phyloP scores from a whole-genome alignment of 2,113 vertebrate genomes.

The Anhinga rufa region DNA sequence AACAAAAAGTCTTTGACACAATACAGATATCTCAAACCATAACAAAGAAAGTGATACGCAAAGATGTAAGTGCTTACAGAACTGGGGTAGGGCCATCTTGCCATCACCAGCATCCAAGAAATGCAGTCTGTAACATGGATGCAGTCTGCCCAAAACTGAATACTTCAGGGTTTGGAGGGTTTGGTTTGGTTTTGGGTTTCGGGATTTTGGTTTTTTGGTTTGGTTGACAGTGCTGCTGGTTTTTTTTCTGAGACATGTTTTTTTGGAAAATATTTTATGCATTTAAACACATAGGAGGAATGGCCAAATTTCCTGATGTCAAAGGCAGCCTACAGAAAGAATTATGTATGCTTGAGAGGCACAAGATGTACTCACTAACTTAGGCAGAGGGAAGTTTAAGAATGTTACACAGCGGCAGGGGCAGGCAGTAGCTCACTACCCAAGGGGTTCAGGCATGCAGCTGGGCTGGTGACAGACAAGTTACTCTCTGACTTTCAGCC shows the following conservation, averaged over 20 bases:
- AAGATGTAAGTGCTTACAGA: not conserved
- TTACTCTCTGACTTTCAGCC: not conserved
- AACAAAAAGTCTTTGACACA: not conserved
- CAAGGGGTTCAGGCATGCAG: accelerated
- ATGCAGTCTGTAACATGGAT: not conserved
- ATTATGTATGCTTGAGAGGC: not conserved
- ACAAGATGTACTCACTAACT: not conserved
- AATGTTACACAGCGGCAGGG: too few relatives aligned
- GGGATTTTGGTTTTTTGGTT: not conserved
- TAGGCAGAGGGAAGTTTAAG: not conserved
- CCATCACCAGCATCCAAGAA: not conserved
- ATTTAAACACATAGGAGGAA: not conserved
- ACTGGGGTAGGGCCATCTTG: not conserved
- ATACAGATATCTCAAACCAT: not conserved
- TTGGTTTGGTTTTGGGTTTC: not conserved
- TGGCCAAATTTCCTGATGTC: not conserved
- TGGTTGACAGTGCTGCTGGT: not conserved
- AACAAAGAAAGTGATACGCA: not conserved
- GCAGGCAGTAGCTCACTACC: not conserved
- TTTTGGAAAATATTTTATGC: not conserved
- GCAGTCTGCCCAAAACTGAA: not conserved
- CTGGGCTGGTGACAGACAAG: not conserved
- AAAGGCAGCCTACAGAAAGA: not conserved
- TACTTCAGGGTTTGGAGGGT: not conserved
- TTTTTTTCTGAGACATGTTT: not conserved